Evolutionary conservation across 2,797 vertebrate genomes (phyloP).

Genomic region (Enteromius thamalakanensis): DNA sequence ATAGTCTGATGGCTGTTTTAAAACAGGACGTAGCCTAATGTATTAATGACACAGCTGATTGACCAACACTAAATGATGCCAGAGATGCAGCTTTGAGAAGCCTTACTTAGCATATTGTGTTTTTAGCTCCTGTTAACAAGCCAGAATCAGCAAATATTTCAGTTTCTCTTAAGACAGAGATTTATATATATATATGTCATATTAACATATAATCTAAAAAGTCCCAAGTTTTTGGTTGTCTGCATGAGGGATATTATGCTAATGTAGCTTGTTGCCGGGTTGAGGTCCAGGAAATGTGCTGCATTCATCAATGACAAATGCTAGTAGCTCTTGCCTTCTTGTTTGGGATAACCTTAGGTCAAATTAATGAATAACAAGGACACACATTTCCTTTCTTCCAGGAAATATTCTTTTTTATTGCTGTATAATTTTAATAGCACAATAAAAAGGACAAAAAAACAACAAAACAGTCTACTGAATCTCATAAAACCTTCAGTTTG

Average conservation of each 20-base stretch:
- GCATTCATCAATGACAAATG: conserved; percentile 7
- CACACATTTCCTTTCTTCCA: neutral
- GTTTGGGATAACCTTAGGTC: neutral
- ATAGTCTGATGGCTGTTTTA: neutral
- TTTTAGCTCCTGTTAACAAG: neutral
- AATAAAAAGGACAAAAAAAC: neutral
- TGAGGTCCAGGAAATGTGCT: conserved; percentile 5
- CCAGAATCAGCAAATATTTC: neutral
- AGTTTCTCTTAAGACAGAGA: neutral
- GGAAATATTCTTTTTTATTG: neutral
- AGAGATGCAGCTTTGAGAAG: neutral
- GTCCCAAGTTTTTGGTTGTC: neutral
- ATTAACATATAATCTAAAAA: neutral
- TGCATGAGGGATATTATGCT: neutral
- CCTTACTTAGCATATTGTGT: neutral
- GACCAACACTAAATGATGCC: neutral
- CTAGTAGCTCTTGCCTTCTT: conserved; percentile 6
- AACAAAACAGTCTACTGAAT: neutral
- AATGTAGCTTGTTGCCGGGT: neutral
- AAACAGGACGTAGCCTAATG: neutral
- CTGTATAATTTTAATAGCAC: neutral
- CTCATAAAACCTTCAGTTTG: neutral
- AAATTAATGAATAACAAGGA: conserved; percentile 10
- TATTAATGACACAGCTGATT: neutral
- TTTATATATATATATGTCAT: neutral